phyloP scores from a whole-genome alignment of 2,113 vertebrate species.

The Eudorcas thomsonii region DNA sequence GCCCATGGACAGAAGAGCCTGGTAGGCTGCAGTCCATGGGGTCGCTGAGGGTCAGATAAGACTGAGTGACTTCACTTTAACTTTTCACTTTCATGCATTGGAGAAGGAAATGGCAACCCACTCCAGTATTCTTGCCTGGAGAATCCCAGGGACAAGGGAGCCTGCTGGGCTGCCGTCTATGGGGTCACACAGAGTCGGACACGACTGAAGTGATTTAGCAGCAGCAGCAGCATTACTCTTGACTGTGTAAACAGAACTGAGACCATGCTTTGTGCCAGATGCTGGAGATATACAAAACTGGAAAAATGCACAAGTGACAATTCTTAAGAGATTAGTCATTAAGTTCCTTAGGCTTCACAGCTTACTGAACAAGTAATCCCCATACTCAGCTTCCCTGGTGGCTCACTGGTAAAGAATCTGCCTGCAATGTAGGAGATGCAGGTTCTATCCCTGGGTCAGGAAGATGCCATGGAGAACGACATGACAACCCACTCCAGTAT shows the following conservation, averaged over 20 bases:
- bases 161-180: too few species aligned
- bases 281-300: neutral
- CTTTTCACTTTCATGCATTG: too few species aligned
- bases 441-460: neutral
- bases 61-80: too few species aligned
- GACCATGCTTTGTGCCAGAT: neutral
- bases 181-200: too few species aligned
- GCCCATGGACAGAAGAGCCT: too few species aligned
- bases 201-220: too few species aligned
- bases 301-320: neutral
- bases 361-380: neutral
- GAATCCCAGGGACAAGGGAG: too few species aligned
- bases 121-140: too few species aligned
- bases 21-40: too few species aligned
- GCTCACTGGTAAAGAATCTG: neutral
- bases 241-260: neutral
- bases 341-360: neutral
- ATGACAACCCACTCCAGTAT: neutral
- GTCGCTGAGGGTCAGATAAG: fast-evolving
- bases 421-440: neutral
- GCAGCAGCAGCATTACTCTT: neutral
- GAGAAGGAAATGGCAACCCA: too few species aligned
- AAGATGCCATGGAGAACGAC: neutral
- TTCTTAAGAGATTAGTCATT: neutral
- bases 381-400: neutral